A percentile compares a stretch with the other conserved stretches of the same genome.
Conservation (phyloP, 2,888 invertebrate species). For the Unio delphinus region DNA sequence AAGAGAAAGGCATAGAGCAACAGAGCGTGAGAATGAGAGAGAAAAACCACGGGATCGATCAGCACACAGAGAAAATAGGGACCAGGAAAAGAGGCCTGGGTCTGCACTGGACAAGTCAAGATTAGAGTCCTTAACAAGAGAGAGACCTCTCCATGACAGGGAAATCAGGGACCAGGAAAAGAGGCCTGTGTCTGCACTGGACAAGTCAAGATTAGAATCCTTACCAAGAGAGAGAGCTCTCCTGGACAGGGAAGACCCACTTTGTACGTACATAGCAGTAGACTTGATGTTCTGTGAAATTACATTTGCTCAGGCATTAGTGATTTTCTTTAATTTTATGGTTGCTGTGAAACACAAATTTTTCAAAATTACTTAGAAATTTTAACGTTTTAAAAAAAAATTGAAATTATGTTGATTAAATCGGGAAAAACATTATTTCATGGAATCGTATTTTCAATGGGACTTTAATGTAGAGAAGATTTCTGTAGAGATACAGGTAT, state of each 20-base stretch:
- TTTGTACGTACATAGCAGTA: slow-evolving; percentile 3
- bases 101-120: slow-evolving; percentile 16
- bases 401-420: no score
- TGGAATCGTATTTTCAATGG: no score
- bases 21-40: slow-evolving; percentile 74
- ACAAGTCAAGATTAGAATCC: slow-evolving; percentile 12
- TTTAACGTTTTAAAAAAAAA: no score
- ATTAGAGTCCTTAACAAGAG: slow-evolving; percentile 12
- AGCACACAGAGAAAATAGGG: slow-evolving; percentile 18
- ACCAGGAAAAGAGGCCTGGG: slow-evolving; percentile 15
- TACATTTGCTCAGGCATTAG: no score
- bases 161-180: slow-evolving; percentile 13
- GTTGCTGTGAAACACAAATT: no score
- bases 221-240: slow-evolving; percentile 12
- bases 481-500: no score
- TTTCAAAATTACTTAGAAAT: no score
- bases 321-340: no score
- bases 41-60: slow-evolving; percentile 41
- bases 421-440: no score
- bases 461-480: no score
- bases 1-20: slow-evolving; percentile 66
- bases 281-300: no score
- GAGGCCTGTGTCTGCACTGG: slow-evolving; percentile 19
- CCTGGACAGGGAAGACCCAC: slow-evolving; percentile 7
- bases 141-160: slow-evolving; percentile 8